phyloP scores from a whole-genome alignment of 1,140 invertebrate genomes.

The Paralvinella palmiformis region DNA sequence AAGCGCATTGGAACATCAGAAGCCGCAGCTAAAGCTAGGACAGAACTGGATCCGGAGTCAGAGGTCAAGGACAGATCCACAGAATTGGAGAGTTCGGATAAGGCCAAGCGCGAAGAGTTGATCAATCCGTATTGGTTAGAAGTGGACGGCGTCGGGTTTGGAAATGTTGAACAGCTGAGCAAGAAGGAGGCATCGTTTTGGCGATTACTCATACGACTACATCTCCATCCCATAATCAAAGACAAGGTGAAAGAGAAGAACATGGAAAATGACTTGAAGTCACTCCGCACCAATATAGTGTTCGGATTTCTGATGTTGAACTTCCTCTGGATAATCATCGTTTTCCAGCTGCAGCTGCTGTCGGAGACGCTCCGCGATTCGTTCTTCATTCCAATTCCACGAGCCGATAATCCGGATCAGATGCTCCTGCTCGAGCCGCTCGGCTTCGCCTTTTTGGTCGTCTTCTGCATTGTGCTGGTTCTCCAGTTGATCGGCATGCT shows the following conservation, averaged over 20 bases:
- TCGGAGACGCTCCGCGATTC: slow-evolving; percentile 1
- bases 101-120: background rate
- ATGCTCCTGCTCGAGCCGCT: slow-evolving; percentile 43
- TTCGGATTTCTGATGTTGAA: slow-evolving; percentile 98
- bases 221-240: slow-evolving; percentile 87
- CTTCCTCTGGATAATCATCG: slow-evolving; percentile 94
- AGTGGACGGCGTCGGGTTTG: slow-evolving; percentile 2
- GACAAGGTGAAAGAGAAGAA: slow-evolving; percentile 80
- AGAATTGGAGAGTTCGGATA: background rate
- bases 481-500: slow-evolving; percentile 48
- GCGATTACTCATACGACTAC: slow-evolving; percentile 58
- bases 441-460: slow-evolving; percentile 50
- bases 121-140: slow-evolving; percentile 6
- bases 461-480: slow-evolving; percentile 52
- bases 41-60: background rate
- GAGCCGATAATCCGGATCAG: slow-evolving; percentile 5
- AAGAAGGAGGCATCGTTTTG: slow-evolving; percentile 3
- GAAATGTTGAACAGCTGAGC: slow-evolving; percentile 1
- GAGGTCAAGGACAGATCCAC: background rate
- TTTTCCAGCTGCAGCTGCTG: slow-evolving; percentile 69
- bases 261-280: slow-evolving; percentile 78
- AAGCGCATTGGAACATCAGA: background rate
- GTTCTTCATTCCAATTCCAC: slow-evolving; percentile 10
- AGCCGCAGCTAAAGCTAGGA: background rate
- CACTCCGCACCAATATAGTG: slow-evolving; percentile 85